Evolutionary conservation across 2,797 vertebrate species (phyloP).

Genomic region (Halcyon badia): DNA sequence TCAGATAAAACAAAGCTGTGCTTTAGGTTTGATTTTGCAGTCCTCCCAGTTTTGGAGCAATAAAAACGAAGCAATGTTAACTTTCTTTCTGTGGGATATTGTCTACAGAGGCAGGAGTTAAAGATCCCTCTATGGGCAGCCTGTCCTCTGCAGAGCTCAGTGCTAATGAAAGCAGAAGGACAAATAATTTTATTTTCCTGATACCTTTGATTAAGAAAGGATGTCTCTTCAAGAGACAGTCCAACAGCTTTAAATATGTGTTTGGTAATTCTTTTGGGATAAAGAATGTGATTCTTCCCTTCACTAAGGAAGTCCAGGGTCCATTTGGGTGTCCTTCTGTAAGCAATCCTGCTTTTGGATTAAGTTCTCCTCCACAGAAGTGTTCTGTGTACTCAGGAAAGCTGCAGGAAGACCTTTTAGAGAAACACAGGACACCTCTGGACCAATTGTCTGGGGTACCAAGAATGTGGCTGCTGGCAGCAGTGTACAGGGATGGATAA

Average conservation of each 20-base stretch:
- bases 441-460: background rate
- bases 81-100: background rate
- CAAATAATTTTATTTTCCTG: background rate
- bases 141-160: background rate
- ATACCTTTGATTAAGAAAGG: background rate
- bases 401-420: background rate
- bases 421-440: background rate
- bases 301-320: background rate
- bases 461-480: background rate
- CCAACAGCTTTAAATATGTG: background rate
- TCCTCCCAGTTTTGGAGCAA: background rate
- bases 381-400: background rate
- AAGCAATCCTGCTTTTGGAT: background rate
- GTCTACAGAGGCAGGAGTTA: background rate
- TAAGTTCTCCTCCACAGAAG: background rate
- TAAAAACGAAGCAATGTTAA: background rate
- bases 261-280: background rate
- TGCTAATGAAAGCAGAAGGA: background rate
- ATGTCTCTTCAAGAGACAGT: background rate
- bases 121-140: background rate
- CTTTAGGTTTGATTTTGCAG: slow-evolving; percentile 3
- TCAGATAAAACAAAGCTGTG: slow-evolving; percentile 25
- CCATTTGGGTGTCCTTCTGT: background rate
- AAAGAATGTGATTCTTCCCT: background rate
- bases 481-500: background rate